Percentiles rank a stretch among this genome's conserved stretches.
Conservation (phyloP, 2,113 vertebrate species). For the Ammodytes dubius region DNA sequence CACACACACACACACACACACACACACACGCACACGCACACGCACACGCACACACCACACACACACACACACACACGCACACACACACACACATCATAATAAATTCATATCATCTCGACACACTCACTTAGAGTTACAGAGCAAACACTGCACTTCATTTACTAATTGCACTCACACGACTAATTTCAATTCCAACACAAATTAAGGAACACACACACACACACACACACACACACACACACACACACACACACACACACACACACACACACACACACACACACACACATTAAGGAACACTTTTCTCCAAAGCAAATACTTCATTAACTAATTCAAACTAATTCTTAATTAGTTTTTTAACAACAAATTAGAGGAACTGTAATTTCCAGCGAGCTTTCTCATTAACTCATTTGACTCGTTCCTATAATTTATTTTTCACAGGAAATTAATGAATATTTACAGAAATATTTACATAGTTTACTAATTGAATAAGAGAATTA, state of each 20-base stretch:
- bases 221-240: too few relatives aligned
- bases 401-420: constrained; percentile 35
- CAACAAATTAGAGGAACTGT: constrained; percentile 52
- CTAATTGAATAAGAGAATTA: constrained; percentile 21
- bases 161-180: constrained; percentile 24
- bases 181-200: constrained; percentile 26
- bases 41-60: too few relatives aligned
- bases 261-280: too few relatives aligned
- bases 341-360: constrained; percentile 56
- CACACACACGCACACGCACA: too few relatives aligned
- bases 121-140: neutral
- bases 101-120: neutral
- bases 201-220: constrained; percentile 16
- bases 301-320: constrained; percentile 37
- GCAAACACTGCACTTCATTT: constrained; percentile 25
- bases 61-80: too few relatives aligned
- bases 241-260: too few relatives aligned
- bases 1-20: too few relatives aligned
- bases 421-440: constrained; percentile 31
- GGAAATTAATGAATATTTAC: constrained; percentile 23
- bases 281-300: constrained; percentile 31
- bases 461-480: constrained; percentile 1
- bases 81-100: too few relatives aligned
- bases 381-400: constrained; percentile 41
- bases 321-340: constrained; percentile 43